A percentile compares a stretch with the other conserved stretches of the same genome.
phyloP scores from a whole-genome alignment of 2,888 invertebrate species.

The Euplexia lucipara region DNA sequence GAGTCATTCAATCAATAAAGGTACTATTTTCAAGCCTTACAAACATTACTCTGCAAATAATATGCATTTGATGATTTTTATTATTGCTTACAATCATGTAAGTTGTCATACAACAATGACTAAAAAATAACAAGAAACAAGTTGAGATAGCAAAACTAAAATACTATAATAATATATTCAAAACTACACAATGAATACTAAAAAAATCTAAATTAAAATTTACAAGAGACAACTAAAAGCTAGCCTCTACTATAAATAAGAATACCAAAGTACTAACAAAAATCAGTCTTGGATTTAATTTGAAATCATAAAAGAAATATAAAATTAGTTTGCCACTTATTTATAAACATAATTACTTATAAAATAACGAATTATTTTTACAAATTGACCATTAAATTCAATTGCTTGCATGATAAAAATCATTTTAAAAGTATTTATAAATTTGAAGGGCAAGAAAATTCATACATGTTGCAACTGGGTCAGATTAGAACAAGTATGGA shows the following conservation, averaged over 20 bases:
- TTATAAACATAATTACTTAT: conserved; percentile 26
- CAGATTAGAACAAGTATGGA: conserved; percentile 5
- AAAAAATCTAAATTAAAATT: conserved; percentile 28
- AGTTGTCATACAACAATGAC: conserved; percentile 5
- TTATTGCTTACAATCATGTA: conserved; percentile 15
- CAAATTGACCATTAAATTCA: conserved; percentile 61
- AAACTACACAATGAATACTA: conserved; percentile 14
- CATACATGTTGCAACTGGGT: conserved; percentile 21
- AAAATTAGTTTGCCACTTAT: conserved; percentile 34
- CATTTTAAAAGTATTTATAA: conserved; percentile 25
- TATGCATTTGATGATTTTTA: conserved; percentile 9
- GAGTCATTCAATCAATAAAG: background rate
- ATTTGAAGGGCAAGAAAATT: conserved; percentile 27
- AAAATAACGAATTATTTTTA: conserved; percentile 41
- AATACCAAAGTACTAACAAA: conserved; percentile 66
- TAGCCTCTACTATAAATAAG: conserved; percentile 59
- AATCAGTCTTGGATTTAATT: conserved; percentile 74
- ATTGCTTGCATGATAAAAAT: conserved; percentile 37
- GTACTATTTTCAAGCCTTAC: conserved; percentile 3
- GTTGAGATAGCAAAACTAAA: conserved; percentile 22
- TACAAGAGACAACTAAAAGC: conserved; percentile 37
- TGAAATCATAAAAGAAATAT: conserved; percentile 39
- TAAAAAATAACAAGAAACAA: conserved; percentile 12
- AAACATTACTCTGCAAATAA: conserved; percentile 22
- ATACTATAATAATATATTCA: conserved; percentile 24